phyloP scores from a whole-genome alignment of 2,888 invertebrate genomes.

The Brachyopa scutellaris region DNA sequence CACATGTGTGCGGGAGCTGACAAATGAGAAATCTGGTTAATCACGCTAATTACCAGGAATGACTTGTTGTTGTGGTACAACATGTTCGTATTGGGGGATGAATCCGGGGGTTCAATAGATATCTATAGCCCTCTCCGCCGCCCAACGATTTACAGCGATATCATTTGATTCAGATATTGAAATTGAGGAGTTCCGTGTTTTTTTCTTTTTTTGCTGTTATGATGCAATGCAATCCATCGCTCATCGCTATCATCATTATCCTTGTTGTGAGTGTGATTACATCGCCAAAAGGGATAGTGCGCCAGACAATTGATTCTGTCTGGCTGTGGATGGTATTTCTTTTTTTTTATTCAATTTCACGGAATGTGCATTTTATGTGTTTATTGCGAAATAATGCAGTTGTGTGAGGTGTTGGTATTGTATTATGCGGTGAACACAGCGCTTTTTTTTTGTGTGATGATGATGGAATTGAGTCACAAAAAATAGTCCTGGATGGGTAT shows the following conservation, averaged over 20 bases:
- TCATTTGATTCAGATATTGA: conserved; percentile 15
- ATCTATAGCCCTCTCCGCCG: too few relatives aligned
- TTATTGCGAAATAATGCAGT: conserved; percentile 17
- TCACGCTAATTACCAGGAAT: conserved; percentile 48
- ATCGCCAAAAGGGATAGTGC: conserved; percentile 37
- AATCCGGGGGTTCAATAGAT: neutral
- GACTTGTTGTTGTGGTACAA: conserved; percentile 7
- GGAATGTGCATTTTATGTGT: conserved; percentile 37
- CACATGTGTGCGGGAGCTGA: conserved; percentile 11
- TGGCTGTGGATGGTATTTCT: conserved; percentile 7
- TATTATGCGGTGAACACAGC: neutral
- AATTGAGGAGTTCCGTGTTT: neutral
- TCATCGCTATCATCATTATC: conserved; percentile 8
- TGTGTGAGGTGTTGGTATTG: neutral
- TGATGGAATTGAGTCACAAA: neutral
- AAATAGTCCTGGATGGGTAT: neutral
- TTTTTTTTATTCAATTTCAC: conserved; percentile 20
- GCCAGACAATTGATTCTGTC: conserved; percentile 49
- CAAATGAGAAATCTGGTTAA: conserved; percentile 55
- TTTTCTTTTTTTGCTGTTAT: neutral
- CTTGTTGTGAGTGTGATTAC: conserved; percentile 20
- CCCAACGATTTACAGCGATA: neutral
- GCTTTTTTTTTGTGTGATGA: neutral
- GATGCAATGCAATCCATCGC: neutral
- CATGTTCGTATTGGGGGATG: neutral